Conservation (phyloP, 2,113 vertebrate genomes). For the Crypturellus undulatus region DNA sequence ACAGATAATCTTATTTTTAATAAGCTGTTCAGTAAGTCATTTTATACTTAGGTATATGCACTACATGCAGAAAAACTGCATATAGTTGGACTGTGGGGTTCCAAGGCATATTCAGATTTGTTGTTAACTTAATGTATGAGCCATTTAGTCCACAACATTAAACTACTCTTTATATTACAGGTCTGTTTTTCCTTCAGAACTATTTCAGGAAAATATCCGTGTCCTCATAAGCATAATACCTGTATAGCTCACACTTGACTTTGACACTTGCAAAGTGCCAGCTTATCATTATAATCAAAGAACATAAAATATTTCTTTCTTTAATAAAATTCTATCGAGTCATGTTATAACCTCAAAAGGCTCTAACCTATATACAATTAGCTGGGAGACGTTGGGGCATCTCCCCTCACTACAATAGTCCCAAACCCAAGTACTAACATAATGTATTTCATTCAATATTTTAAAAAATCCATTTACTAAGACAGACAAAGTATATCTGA, state of each 20-base stretch:
- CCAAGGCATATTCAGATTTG: rapidly evolving
- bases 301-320: neutral
- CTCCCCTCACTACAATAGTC: neutral
- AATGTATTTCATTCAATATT: neutral
- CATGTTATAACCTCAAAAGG: neutral
- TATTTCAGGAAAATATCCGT: neutral
- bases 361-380: neutral
- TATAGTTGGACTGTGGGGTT: too few relatives aligned
- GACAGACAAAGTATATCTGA: neutral
- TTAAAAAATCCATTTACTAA: neutral
- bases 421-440: neutral
- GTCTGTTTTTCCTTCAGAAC: neutral
- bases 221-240: neutral
- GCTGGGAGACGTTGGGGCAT: neutral
- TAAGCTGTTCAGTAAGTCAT: neutral
- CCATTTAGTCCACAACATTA: neutral
- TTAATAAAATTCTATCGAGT: neutral
- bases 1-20: neutral
- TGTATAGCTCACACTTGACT: neutral
- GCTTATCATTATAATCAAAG: neutral
- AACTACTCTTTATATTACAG: neutral
- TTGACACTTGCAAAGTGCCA: neutral
- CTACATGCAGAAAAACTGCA: neutral
- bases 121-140: neutral
- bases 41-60: neutral